Conservation (phyloP, 2,113 vertebrate genomes). For the Perca fluviatilis region DNA sequence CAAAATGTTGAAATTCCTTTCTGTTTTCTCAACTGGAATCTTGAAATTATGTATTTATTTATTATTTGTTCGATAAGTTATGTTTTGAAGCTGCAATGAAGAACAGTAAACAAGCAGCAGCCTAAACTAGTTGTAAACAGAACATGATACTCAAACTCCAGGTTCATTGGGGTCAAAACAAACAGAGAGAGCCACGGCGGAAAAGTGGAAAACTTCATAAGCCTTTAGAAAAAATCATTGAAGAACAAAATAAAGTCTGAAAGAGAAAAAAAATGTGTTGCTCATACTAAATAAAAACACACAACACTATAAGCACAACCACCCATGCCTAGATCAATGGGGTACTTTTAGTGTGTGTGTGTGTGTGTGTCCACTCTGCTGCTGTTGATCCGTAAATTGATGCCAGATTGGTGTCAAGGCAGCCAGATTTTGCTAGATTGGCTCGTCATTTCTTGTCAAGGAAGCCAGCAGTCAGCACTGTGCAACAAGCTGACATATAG, state of each 20-base stretch:
- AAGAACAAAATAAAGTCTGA: neutral
- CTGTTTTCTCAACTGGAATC: neutral
- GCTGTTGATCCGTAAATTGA: constrained; percentile 73
- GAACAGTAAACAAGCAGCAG: neutral
- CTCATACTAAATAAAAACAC: neutral
- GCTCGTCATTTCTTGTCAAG: constrained; percentile 65
- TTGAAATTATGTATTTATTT: neutral
- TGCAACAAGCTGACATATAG: constrained; percentile 69
- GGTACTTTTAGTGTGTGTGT: constrained; percentile 5
- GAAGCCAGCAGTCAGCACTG: constrained; percentile 44
- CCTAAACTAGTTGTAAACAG: neutral
- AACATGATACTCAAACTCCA: neutral
- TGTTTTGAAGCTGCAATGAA: neutral
- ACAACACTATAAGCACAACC: constrained; percentile 14
- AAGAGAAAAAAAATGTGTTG: neutral
- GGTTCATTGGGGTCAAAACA: constrained; percentile 3
- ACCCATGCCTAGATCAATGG: constrained; percentile 38
- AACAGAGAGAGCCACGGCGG: neutral
- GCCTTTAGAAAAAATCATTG: constrained; percentile 13
- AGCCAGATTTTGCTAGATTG: constrained; percentile 60
- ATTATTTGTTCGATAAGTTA: neutral
- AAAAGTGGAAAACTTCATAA: neutral
- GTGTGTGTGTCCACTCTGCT: constrained; percentile 41
- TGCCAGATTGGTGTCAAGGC: constrained; percentile 74
- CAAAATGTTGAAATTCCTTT: neutral